These are phyloP conservation scores for Etheostoma perlongum DNA, from an alignment of 2,797 vertebrate species.

Conservation along the genomic window DNA sequence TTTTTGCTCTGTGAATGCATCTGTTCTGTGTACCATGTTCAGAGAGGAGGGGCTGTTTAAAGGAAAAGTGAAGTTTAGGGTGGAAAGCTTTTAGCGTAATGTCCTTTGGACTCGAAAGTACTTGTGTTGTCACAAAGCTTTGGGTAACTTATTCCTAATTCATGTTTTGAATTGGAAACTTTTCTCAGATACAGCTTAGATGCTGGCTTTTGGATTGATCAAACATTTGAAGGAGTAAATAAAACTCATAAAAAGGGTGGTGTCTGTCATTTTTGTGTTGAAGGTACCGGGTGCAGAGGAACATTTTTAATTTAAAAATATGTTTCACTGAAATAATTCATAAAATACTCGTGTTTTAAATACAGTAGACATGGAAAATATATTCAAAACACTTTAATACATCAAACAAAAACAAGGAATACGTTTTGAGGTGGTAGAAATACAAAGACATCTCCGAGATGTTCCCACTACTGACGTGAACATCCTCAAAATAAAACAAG, in stretches of 20 bases:
- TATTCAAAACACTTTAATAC: slow-evolving; percentile 84
- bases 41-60: slow-evolving; percentile 30
- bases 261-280: slow-evolving; percentile 50
- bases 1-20: slow-evolving; percentile 69
- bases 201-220: slow-evolving; percentile 63
- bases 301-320: background rate
- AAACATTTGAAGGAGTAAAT: slow-evolving; percentile 78
- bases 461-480: slow-evolving; percentile 30
- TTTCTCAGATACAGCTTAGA: slow-evolving; percentile 59
- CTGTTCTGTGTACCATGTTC: slow-evolving; percentile 54
- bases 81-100: slow-evolving; percentile 21
- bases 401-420: slow-evolving; percentile 74
- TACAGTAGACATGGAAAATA: slow-evolving; percentile 17
- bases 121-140: slow-evolving; percentile 50
- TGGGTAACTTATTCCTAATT: slow-evolving; percentile 62
- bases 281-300: background rate
- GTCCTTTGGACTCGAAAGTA: slow-evolving; percentile 71
- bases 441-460: slow-evolving; percentile 47
- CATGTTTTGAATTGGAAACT: slow-evolving; percentile 68
- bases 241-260: slow-evolving; percentile 63
- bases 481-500: slow-evolving; percentile 42
- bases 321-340: background rate
- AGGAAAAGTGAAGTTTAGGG: slow-evolving; percentile 42
- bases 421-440: slow-evolving; percentile 72
- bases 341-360: background rate